Conservation (phyloP, 2,113 vertebrate genomes). For the Aptenodytes patagonicus region DNA sequence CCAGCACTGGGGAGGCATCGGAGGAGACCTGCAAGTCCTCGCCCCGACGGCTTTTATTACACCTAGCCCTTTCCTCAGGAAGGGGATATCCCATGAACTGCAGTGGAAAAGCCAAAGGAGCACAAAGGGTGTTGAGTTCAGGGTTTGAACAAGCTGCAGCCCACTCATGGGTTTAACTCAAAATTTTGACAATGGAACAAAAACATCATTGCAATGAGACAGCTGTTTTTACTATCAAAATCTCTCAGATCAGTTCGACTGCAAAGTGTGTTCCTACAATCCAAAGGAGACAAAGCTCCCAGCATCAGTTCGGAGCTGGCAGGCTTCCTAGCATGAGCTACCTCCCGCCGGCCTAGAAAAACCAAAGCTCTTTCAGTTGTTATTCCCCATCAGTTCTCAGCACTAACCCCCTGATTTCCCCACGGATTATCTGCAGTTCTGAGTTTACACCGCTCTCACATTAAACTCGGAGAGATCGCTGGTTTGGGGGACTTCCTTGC, state of each 20-base stretch:
- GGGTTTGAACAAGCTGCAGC: conserved; percentile 46
- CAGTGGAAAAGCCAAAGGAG: conserved; percentile 50
- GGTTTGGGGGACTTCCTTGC: neutral
- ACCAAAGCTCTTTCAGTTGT: conserved; percentile 58
- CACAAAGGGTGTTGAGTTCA: conserved; percentile 34
- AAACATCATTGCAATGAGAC: conserved; percentile 47
- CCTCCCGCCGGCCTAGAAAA: conserved; percentile 51
- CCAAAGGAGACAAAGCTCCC: conserved; percentile 30
- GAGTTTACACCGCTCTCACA: conserved; percentile 14
- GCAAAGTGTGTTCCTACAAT: conserved; percentile 30
- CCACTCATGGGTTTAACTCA: conserved; percentile 52
- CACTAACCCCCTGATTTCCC: conserved; percentile 51
- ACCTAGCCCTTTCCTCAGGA: conserved; percentile 49
- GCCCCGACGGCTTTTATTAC: neutral
- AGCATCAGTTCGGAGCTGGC: conserved; percentile 25
- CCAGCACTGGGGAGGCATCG: neutral
- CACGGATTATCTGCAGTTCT: conserved; percentile 14
- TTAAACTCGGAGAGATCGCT: neutral
- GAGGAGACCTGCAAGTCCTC: neutral
- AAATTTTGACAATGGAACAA: conserved; percentile 55
- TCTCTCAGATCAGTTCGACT: conserved; percentile 46
- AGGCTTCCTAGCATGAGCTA: conserved; percentile 31
- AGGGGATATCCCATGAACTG: conserved; percentile 23
- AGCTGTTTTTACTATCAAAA: conserved; percentile 63
- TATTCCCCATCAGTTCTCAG: conserved; percentile 50